Conservation (phyloP, 2,113 vertebrate genomes). For the Sorex fumeus region DNA sequence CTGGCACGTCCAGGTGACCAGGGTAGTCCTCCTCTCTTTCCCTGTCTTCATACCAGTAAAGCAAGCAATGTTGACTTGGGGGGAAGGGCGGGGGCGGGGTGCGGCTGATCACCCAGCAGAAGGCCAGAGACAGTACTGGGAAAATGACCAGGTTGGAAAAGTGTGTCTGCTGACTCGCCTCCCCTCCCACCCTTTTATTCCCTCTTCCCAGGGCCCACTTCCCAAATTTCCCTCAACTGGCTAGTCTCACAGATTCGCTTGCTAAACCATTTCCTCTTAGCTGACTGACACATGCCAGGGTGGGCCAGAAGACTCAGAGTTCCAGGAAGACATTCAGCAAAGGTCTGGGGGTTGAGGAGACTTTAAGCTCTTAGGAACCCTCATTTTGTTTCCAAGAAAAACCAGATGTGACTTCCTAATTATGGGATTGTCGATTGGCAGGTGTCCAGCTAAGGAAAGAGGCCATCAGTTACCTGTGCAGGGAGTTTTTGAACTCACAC, state of each 20-base stretch:
- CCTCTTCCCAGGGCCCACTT: background rate
- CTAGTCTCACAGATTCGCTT: background rate
- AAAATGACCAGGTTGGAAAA: background rate
- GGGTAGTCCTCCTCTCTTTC: background rate
- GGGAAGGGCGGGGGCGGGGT: no score
- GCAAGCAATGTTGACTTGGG: background rate
- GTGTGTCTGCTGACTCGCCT: fast-evolving
- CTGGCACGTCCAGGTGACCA: no score
- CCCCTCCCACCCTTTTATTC: background rate
- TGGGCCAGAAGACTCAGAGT: no score
- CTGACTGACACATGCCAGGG: background rate
- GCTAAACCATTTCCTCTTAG: background rate
- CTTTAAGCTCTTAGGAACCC: background rate
- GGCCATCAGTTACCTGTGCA: background rate
- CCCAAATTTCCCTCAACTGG: background rate
- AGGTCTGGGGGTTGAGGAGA: background rate
- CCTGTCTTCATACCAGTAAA: constrained; percentile 11
- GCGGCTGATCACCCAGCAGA: background rate
- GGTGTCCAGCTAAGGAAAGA: background rate
- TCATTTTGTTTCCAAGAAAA: background rate
- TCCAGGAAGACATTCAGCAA: background rate
- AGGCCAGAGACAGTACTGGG: no score
- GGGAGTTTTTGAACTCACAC: background rate
- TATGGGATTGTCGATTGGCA: background rate
- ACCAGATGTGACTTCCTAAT: background rate